These are phyloP conservation scores for Melanerpes aurifrons DNA, from an alignment of 2,113 vertebrate species.

Conservation along the genomic window DNA sequence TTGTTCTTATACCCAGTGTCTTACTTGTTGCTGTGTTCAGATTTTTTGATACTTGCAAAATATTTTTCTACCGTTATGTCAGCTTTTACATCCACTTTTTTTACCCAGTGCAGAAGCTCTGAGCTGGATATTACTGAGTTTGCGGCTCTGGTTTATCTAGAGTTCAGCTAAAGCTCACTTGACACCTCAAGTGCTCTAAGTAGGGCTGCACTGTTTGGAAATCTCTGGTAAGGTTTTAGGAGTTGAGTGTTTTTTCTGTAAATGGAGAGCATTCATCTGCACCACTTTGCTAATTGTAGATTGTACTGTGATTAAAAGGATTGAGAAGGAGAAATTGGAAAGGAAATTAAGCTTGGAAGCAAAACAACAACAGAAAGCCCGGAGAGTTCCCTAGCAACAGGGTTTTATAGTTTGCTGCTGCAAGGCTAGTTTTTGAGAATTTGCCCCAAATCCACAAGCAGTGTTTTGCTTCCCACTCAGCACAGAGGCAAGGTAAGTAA, in stretches of 20 bases:
- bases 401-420: not conserved
- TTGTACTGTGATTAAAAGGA: not conserved
- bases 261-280: not conserved
- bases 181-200: not conserved
- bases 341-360: slow-evolving; percentile 40
- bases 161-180: not conserved
- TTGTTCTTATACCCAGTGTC: not conserved
- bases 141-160: not conserved
- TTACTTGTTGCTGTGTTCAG: not conserved
- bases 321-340: not conserved
- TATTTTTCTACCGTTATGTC: not conserved
- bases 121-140: not conserved
- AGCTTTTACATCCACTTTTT: not conserved
- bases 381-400: not conserved
- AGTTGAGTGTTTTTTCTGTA: not conserved
- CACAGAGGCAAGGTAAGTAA: not conserved
- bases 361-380: not conserved
- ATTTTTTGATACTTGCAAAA: not conserved
- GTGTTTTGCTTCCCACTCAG: not conserved
- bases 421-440: not conserved
- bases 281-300: not conserved
- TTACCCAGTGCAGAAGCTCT: not conserved
- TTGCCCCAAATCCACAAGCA: not conserved
- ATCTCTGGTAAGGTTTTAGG: not conserved
- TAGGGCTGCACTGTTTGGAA: not conserved